A percentile compares a stretch with the other conserved stretches of the same genome.
phyloP scores from a whole-genome alignment of 2,113 vertebrate genomes.

The Coptodon rendalli region DNA sequence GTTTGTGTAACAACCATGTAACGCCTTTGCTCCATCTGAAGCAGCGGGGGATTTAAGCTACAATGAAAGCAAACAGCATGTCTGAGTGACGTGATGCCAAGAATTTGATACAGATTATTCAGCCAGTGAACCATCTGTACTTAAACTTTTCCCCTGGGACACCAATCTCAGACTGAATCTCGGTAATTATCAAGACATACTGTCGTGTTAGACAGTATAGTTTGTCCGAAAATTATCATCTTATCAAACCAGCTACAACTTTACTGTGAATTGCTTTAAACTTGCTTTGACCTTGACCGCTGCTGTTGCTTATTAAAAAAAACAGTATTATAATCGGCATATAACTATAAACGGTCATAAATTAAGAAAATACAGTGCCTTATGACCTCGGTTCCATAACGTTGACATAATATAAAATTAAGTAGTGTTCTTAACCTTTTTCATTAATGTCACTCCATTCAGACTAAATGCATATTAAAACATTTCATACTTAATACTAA shows the following conservation, averaged over 20 bases:
- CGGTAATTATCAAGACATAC: not conserved
- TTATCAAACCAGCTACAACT: not conserved
- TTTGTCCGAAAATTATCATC: not conserved
- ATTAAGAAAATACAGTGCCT: not conserved
- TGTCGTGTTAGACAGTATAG: not conserved
- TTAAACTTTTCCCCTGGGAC: not conserved
- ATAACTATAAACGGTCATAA: not conserved
- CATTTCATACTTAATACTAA: not conserved
- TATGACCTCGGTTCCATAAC: not conserved
- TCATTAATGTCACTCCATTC: not conserved
- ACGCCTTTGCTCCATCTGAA: not conserved
- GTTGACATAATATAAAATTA: not conserved
- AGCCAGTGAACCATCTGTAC: not conserved
- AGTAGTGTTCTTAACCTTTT: not conserved
- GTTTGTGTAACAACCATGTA: not conserved
- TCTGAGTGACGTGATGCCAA: not conserved
- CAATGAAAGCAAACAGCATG: not conserved
- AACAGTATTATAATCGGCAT: not conserved
- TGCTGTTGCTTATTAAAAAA: not conserved
- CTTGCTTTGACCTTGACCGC: not conserved
- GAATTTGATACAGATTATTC: conserved; percentile 14
- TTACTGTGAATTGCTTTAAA: not conserved
- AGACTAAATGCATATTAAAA: not conserved
- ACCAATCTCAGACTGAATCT: not conserved
- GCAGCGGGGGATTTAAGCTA: not conserved